phyloP scores from a whole-genome alignment of 2,888 invertebrate species.

The Heliothis peltigera region DNA sequence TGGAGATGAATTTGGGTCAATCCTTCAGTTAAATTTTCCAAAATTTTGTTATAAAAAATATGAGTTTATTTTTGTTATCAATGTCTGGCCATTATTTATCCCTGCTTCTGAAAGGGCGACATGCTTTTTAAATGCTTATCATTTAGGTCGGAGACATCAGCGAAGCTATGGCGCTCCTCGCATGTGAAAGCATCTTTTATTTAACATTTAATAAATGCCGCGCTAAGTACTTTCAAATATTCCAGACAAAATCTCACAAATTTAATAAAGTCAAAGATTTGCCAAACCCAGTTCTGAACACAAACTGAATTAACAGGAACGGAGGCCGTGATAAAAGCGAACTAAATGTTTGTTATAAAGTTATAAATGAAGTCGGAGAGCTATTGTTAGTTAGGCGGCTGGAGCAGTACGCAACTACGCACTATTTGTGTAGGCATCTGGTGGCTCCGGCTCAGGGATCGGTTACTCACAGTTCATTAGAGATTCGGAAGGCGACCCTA shows the following conservation, averaged over 20 bases:
- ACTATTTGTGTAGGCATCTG: constrained; percentile 64
- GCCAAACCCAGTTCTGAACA: constrained; percentile 45
- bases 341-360: constrained; percentile 51
- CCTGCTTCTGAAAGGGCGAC: constrained; percentile 54
- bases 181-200: constrained; percentile 14
- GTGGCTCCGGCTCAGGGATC: constrained; percentile 65
- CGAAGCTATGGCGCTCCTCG: not conserved
- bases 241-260: constrained; percentile 28
- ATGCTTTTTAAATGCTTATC: constrained; percentile 10
- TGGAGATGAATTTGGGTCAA: constrained; percentile 77
- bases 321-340: constrained; percentile 48
- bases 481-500: constrained; percentile 69
- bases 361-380: constrained; percentile 45
- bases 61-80: constrained; percentile 70
- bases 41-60: constrained; percentile 68
- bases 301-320: constrained; percentile 42
- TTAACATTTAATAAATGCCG: constrained; percentile 19
- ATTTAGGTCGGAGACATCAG: constrained; percentile 16
- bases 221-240: constrained; percentile 35
- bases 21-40: constrained; percentile 71
- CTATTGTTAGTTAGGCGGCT: constrained; percentile 46
- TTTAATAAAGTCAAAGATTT: constrained; percentile 48
- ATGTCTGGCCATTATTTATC: constrained; percentile 64
- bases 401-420: constrained; percentile 22
- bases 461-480: constrained; percentile 75